phyloP scores from a whole-genome alignment of 2,888 invertebrate species.

The Cactoblastis cactorum region DNA sequence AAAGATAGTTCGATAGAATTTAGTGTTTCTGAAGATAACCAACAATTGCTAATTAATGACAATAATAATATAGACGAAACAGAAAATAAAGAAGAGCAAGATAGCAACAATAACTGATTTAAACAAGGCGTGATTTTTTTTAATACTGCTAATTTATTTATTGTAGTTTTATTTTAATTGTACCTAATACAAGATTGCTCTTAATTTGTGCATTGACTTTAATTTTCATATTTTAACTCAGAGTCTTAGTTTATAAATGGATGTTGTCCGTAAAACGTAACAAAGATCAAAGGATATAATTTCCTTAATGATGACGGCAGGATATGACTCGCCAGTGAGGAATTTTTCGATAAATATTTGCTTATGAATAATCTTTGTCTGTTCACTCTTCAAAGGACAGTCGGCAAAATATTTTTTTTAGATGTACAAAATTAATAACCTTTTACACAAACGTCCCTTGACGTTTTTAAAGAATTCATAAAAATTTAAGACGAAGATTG shows the following conservation, averaged over 20 bases:
- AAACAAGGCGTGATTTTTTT: background rate
- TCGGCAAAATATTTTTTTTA: background rate
- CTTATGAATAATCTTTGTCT: slow-evolving; percentile 8
- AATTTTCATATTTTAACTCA: background rate
- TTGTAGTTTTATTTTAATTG: background rate
- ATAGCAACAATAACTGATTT: background rate
- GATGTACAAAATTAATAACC: background rate
- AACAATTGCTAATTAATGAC: slow-evolving; percentile 25
- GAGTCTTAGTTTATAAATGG: background rate
- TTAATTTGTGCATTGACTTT: background rate
- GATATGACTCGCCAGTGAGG: slow-evolving; percentile 9
- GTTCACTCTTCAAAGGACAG: background rate
- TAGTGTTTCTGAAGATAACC: slow-evolving; percentile 38
- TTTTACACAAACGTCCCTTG: no score
- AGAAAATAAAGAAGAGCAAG: slow-evolving; percentile 15
- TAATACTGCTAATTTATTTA: background rate
- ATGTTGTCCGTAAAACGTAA: background rate
- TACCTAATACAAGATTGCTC: background rate
- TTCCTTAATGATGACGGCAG: background rate
- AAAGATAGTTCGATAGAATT: slow-evolving; percentile 54
- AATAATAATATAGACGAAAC: slow-evolving; percentile 26
- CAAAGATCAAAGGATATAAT: background rate
- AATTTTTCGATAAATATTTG: slow-evolving; percentile 11
- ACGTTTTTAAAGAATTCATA: no score
- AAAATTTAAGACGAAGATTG: no score